Evolutionary conservation across 2,113 vertebrate genomes (phyloP).

Genomic region (Ctenomys sociabilis): DNA sequence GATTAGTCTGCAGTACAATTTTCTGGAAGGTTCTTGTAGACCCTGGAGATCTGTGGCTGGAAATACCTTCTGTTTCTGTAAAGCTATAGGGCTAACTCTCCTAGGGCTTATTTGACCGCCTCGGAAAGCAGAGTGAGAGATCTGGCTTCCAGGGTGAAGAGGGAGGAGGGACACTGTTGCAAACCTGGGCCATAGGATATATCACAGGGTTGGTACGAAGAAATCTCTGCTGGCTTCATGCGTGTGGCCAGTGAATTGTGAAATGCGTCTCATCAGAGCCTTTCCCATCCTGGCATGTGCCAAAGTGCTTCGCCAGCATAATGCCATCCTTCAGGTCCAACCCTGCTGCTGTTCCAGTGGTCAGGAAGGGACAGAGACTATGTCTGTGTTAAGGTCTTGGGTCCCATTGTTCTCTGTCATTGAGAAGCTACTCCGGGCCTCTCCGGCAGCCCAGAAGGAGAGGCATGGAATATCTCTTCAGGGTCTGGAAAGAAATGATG

Average conservation of each 20-base stretch:
- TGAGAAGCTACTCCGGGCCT: slow-evolving; percentile 67
- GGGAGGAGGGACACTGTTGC: background rate
- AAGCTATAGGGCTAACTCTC: background rate
- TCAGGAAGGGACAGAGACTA: slow-evolving; percentile 79
- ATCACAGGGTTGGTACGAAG: background rate
- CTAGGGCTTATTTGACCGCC: slow-evolving; percentile 17
- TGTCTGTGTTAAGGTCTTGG: slow-evolving; percentile 68
- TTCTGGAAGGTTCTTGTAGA: slow-evolving; percentile 69
- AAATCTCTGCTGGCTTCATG: slow-evolving; percentile 75
- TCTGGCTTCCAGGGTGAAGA: background rate
- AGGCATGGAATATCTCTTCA: slow-evolving; percentile 42
- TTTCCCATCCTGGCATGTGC: slow-evolving; percentile 80
- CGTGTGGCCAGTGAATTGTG: slow-evolving; percentile 79
- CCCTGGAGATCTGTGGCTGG: slow-evolving; percentile 51
- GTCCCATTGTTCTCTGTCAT: slow-evolving; percentile 69
- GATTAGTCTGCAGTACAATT: slow-evolving; percentile 82
- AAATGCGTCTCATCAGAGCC: slow-evolving; percentile 81
- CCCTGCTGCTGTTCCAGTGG: slow-evolving; percentile 67
- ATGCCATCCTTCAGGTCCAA: slow-evolving; percentile 78
- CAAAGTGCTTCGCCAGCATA: slow-evolving; percentile 79
- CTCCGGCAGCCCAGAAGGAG: slow-evolving; percentile 31
- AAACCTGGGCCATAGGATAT: slow-evolving; percentile 55
- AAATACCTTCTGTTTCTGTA: slow-evolving; percentile 70
- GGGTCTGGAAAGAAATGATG: slow-evolving; percentile 37
- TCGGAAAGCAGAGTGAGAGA: background rate